Conservation (phyloP, 2,113 vertebrate genomes). For the Podilymbus podiceps region DNA sequence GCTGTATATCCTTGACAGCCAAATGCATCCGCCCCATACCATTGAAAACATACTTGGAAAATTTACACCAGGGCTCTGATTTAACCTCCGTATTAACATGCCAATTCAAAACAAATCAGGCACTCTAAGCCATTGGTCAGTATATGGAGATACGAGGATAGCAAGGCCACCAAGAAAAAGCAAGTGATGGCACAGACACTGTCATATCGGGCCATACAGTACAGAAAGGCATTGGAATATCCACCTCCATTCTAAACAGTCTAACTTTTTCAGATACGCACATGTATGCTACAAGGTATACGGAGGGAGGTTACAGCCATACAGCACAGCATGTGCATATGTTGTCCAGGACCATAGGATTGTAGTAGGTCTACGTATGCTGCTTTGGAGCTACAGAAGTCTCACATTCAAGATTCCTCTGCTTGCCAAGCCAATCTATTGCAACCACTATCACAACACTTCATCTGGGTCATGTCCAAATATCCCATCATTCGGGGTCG, state of each 20-base stretch:
- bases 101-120: background rate
- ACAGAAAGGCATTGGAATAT: background rate
- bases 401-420: background rate
- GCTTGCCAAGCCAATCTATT: background rate
- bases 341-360: background rate
- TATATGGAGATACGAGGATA: background rate
- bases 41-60: background rate
- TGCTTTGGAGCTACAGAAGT: background rate
- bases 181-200: background rate
- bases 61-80: background rate
- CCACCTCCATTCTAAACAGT: background rate
- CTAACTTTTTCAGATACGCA: background rate
- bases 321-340: accelerated
- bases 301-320: background rate
- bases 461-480: background rate
- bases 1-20: background rate
- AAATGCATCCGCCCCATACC: background rate
- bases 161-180: background rate
- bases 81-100: background rate
- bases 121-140: background rate
- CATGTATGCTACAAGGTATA: background rate
- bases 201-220: background rate
- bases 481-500: background rate
- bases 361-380: accelerated
- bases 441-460: background rate